Evolutionary conservation across 2,113 vertebrate species (phyloP).

Genomic region (Amphiprion percula): DNA sequence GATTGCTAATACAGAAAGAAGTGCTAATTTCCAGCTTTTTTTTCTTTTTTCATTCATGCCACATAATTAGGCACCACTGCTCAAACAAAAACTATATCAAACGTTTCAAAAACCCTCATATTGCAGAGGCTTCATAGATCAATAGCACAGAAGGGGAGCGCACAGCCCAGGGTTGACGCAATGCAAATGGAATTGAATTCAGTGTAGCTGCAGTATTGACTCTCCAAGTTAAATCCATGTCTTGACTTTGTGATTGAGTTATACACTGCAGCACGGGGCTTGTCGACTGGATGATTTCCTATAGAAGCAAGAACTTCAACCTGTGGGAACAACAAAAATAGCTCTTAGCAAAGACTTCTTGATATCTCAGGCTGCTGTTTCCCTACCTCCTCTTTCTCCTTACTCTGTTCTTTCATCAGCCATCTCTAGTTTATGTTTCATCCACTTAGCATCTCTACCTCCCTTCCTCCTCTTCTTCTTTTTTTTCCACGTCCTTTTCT

Average conservation of each 20-base stretch:
- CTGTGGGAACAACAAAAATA: slow-evolving; percentile 32
- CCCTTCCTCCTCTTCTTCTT: neutral
- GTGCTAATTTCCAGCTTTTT: slow-evolving; percentile 24
- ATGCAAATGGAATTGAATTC: slow-evolving; percentile 62
- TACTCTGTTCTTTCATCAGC: slow-evolving; percentile 35
- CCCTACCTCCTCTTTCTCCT: neutral
- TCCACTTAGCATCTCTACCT: slow-evolving; percentile 18
- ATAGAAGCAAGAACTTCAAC: slow-evolving; percentile 12
- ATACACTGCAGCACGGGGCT: slow-evolving; percentile 14
- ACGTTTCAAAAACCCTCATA: slow-evolving; percentile 38
- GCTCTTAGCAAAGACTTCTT: neutral
- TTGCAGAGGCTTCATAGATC: slow-evolving; percentile 45
- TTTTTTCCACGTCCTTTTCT: slow-evolving; percentile 36
- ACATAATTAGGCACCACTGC: slow-evolving; percentile 19
- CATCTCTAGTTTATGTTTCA: slow-evolving; percentile 21
- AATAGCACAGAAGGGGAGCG: slow-evolving; percentile 45
- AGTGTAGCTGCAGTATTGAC: slow-evolving; percentile 55
- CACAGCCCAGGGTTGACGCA: neutral
- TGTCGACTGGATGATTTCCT: slow-evolving; percentile 49
- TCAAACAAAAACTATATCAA: slow-evolving; percentile 34
- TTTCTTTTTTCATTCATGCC: slow-evolving; percentile 3
- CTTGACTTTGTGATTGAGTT: slow-evolving; percentile 52
- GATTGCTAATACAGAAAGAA: neutral
- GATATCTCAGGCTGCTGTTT: slow-evolving; percentile 2
- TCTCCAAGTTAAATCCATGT: slow-evolving; percentile 54